Evolutionary conservation across 2,113 vertebrate genomes (phyloP), one percentile per base, ranked within the genome.

Genomic region (Seriola aureovittata): DNA sequence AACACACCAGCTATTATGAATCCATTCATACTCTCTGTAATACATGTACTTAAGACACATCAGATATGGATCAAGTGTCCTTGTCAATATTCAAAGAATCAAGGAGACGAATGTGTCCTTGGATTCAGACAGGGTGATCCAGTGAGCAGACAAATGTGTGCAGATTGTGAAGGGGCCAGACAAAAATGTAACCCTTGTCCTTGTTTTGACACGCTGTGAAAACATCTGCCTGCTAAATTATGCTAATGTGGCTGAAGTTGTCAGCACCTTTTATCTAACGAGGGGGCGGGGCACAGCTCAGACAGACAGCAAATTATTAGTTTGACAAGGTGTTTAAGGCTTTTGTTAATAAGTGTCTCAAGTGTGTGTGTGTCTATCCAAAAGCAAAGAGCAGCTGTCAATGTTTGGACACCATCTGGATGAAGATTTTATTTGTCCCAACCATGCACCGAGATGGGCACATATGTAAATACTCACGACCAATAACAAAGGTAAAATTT

Each of bases 281-380:
- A 93, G 62, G 74, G 81, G 64, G 59, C 21, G 58, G 55, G 67
- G 66, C 85, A 81, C 62, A 64, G 40, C 82, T 90, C 71, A 86
- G 79, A 89, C 19, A 8, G 89, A 85, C 71, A 76, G 75, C 44
- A 75, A 85, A 87, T 93, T 87, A 94, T 93, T 78, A 86, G 23
- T 74, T 60, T 90, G 93, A 94, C 93, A 93, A 93, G 92, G 93
- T 91, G 93, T 93, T 93, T 91, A 85, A 86, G 81, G 89, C 46
- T 80, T 87, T 85, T 85, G 85, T 89, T 91, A 92, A 86, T 85
- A 90, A 88, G 76, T 32, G 78, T 85, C 86, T 86, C 78, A 58
- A 69, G 89, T 81, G 89, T 72, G 64, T 42, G 42, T 14, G 72
- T 67, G 69, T 60, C 25, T 40, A 4, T 16, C 46, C 34, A 29